Evolutionary conservation across 2,113 vertebrate species (phyloP).

Genomic region (Varanus komodoensis): DNA sequence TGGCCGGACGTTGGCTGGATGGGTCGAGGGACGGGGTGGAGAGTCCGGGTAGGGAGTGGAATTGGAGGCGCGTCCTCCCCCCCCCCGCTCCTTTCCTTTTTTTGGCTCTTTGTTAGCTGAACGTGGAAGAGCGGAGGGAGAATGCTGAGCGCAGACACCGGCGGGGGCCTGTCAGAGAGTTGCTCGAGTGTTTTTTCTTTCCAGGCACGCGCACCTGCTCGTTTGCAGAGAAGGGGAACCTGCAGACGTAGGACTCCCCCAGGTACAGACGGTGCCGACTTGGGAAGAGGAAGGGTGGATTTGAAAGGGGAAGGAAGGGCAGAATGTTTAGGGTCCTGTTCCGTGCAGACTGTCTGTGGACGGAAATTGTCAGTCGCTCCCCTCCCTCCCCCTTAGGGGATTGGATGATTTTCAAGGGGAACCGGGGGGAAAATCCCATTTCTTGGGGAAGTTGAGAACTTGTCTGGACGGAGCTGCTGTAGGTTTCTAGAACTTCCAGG

Average conservation of each 20-base stretch:
- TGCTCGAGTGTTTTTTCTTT: not conserved
- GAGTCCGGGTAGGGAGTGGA: not conserved
- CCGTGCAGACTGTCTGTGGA: not conserved
- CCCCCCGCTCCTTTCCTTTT: not conserved
- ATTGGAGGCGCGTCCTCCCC: not conserved
- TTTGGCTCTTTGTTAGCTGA: slow-evolving; percentile 15
- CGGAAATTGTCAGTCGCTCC: not conserved
- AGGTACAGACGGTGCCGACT: not conserved
- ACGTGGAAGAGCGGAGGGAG: not conserved
- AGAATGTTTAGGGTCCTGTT: not conserved
- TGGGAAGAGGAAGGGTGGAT: slow-evolving; percentile 10
- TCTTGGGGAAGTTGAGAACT: slow-evolving; percentile 11
- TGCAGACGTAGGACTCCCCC: not conserved
- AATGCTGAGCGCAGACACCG: not conserved
- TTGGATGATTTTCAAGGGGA: no score
- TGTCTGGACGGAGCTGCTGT: not conserved
- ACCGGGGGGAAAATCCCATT: not conserved
- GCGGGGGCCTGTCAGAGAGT: not conserved
- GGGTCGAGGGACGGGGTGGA: not conserved
- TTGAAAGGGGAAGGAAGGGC: not conserved
- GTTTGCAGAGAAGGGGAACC: not conserved
- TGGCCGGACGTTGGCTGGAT: not conserved
- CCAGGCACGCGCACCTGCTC: not conserved
- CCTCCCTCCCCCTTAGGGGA: not conserved
- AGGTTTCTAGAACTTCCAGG: not conserved